Base-by-base conservation (phyloP, 2,113 vertebrate species). In the Budorcas taxicolor region DNA sequence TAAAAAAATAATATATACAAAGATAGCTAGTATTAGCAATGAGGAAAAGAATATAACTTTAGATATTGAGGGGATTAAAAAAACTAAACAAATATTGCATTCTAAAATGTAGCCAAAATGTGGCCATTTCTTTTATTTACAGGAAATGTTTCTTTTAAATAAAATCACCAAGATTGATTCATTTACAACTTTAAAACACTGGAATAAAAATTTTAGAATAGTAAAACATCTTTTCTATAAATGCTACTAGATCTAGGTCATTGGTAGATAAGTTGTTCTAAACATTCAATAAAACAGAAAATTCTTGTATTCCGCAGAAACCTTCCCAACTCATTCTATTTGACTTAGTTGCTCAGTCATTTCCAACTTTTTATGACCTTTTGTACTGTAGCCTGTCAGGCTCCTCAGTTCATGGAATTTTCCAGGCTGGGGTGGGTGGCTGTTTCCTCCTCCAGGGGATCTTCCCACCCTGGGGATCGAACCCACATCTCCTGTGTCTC, bases 241-340 rank as follows among this genome's bases (percentile, higher is more conserved):
- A 57, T 52, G 27, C 8, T 43, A 85, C 45, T 4, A 29, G 52
- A 81, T 40, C 33, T 64, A 40, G 57, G 87, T 40, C 50, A 92
- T 33, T 89, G 92, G 13, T 47, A 91, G 36, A 31, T 52, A 45
- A 95, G 16, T 25, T 67, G 14, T 31, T 84, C 21, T 45, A 90
- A 92, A 10, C 4, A 11, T 64, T 87, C 50, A 92, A 45, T 29
- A 92, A 67, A 94, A 43, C 40, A 45, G 52, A 45, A 52, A 87
- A 91, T 47, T 89, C 25, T 78, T 82, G n/a, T 60, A 89, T 58
- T 90, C 29, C 33, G 80, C 16, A 45, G 74, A 95, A 82, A 87
- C 27, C 29, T 96, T 87, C 81, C 33, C 52, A 62, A 40, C 74
- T 80, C 15, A 19, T 92, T 91, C 45, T 94, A 27, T 40, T 31